phyloP scores from a whole-genome alignment of 2,113 vertebrate genomes.

The Erinaceus europaeus region DNA sequence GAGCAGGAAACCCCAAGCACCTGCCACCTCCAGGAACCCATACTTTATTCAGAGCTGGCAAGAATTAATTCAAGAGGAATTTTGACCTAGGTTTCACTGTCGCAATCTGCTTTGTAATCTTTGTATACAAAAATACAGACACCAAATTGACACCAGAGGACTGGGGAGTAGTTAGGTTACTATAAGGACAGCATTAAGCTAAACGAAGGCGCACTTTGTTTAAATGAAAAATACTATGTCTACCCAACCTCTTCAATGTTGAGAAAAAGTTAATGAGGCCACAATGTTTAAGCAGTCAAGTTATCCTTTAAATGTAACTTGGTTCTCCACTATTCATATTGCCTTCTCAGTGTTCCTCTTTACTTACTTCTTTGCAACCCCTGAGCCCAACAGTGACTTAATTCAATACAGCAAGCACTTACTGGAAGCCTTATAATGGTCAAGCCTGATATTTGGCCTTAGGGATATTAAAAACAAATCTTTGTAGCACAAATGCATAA shows the following conservation, averaged over 20 bases:
- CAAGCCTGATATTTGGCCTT: not conserved
- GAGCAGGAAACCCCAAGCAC: constrained; percentile 80
- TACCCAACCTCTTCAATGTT: constrained; percentile 5
- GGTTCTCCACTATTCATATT: constrained; percentile 59
- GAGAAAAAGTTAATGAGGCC: constrained; percentile 3
- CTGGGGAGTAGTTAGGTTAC: not conserved
- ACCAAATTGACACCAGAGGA: constrained; percentile 11
- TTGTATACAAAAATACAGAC: not conserved
- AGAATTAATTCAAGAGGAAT: constrained; percentile 84
- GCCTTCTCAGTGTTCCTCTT: constrained; percentile 30
- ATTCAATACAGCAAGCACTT: constrained; percentile 63
- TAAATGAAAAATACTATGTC: not conserved
- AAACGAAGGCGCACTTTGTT: not conserved
- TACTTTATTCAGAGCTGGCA: constrained; percentile 84
- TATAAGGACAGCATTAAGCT: not conserved
- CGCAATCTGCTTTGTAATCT: constrained; percentile 42
- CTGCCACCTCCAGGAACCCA: constrained; percentile 81
- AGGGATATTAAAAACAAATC: not conserved
- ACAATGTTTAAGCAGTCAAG: constrained; percentile 55
- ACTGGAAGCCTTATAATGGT: constrained; percentile 53
- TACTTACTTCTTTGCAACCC: constrained; percentile 54
- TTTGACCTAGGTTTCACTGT: constrained; percentile 61
- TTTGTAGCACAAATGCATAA: constrained; percentile 8
- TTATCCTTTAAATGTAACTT: constrained; percentile 49
- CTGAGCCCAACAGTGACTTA: constrained; percentile 39